These are phyloP conservation scores for Arrhamphus sclerolepis DNA, from an alignment of 2,797 vertebrate species.

Conservation along the genomic window DNA sequence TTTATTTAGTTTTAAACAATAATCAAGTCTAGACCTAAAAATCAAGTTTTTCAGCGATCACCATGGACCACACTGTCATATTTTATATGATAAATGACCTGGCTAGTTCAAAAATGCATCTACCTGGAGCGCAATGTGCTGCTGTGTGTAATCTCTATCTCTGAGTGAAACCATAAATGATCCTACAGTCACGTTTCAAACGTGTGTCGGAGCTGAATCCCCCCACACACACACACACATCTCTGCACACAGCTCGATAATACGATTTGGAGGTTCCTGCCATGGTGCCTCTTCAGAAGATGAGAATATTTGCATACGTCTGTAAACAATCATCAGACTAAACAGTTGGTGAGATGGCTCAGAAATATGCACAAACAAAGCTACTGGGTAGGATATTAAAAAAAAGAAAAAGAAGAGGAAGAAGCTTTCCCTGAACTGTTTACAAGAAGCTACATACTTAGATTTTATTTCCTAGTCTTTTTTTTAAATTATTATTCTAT, in stretches of 20 bases:
- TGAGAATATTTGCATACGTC: conserved; percentile 34
- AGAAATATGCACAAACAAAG: not conserved
- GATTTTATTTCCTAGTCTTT: no score
- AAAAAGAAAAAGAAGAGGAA: no score
- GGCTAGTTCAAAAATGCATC: not conserved
- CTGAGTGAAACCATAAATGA: not conserved
- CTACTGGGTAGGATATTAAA: no score
- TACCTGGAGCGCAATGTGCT: not conserved
- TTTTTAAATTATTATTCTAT: no score
- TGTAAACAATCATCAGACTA: conserved; percentile 24
- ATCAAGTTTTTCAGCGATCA: not conserved
- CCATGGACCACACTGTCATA: conserved; percentile 1
- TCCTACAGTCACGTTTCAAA: not conserved
- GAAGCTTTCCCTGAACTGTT: no score
- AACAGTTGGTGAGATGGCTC: conserved; percentile 23
- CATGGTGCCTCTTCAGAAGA: conserved; percentile 16
- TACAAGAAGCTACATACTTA: no score
- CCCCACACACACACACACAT: not conserved
- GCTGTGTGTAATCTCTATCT: not conserved
- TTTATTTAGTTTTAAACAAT: not conserved
- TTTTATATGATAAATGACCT: not conserved
- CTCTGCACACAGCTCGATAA: conserved; percentile 4
- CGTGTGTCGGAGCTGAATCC: not conserved
- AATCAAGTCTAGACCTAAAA: not conserved
- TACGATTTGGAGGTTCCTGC: conserved; percentile 3